Percentiles rank a stretch among this genome's conserved stretches.
These are phyloP conservation scores for Lingula anatina DNA, from an alignment of 2,888 invertebrate genomes.

Conservation along the genomic window DNA sequence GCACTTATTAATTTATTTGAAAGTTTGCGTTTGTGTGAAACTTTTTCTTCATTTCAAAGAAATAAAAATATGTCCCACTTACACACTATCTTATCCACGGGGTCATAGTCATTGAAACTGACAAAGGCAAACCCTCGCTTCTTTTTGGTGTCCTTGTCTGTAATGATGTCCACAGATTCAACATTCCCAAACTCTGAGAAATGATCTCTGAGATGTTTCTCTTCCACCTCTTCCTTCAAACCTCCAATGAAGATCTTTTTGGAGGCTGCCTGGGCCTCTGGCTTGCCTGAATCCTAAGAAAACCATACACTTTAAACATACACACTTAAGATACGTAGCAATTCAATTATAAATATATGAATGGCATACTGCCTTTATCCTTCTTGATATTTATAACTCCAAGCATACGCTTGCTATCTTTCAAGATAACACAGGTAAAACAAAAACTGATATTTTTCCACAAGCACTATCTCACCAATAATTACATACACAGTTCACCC, in stretches of 20 bases:
- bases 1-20: too few relatives aligned
- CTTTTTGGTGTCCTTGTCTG: constrained; percentile 88
- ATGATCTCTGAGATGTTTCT: constrained; percentile 66
- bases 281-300: constrained; percentile 64
- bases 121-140: constrained; percentile 94
- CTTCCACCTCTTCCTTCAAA: constrained; percentile 85
- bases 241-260: constrained; percentile 79
- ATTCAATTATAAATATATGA: too few relatives aligned
- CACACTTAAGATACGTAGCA: too few relatives aligned
- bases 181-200: constrained; percentile 68
- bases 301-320: not conserved
- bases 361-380: too few relatives aligned
- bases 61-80: constrained; percentile 55
- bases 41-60: too few relatives aligned
- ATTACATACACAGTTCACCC: too few relatives aligned
- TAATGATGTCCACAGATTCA: constrained; percentile 77
- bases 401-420: too few relatives aligned
- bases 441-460: too few relatives aligned
- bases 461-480: too few relatives aligned
- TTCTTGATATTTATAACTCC: too few relatives aligned
- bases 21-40: too few relatives aligned
- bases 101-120: constrained; percentile 95
- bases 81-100: constrained; percentile 93
- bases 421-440: too few relatives aligned
- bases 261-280: constrained; percentile 62